These are phyloP conservation scores for Melanaphis sacchari DNA, from an alignment of 1,140 invertebrate species.

Conservation along the genomic window DNA sequence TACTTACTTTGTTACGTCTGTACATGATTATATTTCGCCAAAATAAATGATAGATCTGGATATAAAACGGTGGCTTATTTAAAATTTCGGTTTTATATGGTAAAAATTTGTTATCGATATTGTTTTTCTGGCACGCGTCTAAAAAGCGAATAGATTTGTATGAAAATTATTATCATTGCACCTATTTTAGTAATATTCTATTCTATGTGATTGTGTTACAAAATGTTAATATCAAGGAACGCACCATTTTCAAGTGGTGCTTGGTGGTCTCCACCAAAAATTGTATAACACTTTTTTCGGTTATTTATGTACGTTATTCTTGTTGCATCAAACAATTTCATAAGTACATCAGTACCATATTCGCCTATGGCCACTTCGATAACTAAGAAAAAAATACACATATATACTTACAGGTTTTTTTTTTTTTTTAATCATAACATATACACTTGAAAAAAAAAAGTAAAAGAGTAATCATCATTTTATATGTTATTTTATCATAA, in stretches of 20 bases:
- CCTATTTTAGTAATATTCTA: neutral
- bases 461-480: neutral
- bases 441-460: neutral
- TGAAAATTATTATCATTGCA: neutral
- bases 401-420: neutral
- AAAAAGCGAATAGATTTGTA: neutral
- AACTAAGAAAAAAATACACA: constrained; percentile 67
- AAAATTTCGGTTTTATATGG: neutral
- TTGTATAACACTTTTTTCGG: neutral
- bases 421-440: neutral
- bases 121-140: neutral
- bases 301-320: neutral
- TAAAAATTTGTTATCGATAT: neutral
- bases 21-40: constrained; percentile 60
- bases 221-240: neutral
- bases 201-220: neutral
- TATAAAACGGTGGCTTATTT: constrained; percentile 52
- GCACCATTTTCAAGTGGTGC: neutral
- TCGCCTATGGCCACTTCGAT: constrained; percentile 82
- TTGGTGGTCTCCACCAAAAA: neutral
- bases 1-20: constrained; percentile 59
- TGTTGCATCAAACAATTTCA: neutral
- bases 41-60: constrained; percentile 60
- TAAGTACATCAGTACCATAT: constrained; percentile 66
- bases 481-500: neutral